Percentiles rank a stretch among this genome's conserved stretches.
These are phyloP conservation scores for Dromaius novaehollandiae DNA, from an alignment of 2,113 vertebrate species.

Conservation along the genomic window DNA sequence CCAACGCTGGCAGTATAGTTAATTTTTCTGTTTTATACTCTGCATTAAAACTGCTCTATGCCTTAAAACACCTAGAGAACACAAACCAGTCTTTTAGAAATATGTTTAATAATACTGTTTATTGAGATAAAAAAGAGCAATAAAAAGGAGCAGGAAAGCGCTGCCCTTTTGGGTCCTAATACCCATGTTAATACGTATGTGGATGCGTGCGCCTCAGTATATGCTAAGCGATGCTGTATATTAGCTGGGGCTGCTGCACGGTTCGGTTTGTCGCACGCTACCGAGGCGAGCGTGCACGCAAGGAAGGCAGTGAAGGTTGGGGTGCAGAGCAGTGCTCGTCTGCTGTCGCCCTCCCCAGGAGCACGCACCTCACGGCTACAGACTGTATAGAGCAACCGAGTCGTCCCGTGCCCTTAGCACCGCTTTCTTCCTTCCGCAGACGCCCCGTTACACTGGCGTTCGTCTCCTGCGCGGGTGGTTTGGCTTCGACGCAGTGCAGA, in stretches of 20 bases:
- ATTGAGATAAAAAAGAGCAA: not conserved
- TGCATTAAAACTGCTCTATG: not conserved
- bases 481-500: not conserved
- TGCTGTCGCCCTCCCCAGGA: not conserved
- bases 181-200: not conserved
- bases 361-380: not conserved
- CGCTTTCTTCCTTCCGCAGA: not conserved
- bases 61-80: not conserved
- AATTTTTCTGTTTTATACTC: not conserved
- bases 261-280: accelerated
- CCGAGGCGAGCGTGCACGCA: accelerated
- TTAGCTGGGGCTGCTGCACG: accelerated
- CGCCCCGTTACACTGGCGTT: not conserved
- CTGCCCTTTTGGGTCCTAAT: not conserved
- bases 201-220: not conserved
- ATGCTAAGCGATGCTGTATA: accelerated
- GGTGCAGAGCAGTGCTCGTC: not conserved
- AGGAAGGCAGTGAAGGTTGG: not conserved
- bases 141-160: not conserved
- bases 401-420: not conserved
- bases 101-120: not conserved
- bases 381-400: too few species aligned
- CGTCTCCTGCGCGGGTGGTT: not conserved
- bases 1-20: not conserved
- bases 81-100: not conserved